Base-by-base conservation (phyloP, 1,140 invertebrate species). In the Pseudomyrmex dendroicus region DNA sequence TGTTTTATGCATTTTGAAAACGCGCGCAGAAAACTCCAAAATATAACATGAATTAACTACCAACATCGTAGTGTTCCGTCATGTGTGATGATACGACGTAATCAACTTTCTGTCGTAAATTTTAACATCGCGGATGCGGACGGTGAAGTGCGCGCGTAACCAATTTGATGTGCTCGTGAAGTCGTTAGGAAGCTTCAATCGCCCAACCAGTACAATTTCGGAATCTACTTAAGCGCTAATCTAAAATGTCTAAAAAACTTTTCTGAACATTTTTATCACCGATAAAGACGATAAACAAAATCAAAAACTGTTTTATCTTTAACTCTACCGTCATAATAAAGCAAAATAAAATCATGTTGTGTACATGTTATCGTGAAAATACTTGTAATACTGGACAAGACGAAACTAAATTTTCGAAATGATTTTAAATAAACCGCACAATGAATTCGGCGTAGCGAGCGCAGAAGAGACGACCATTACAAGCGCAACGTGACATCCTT, bases 1-100 rank as follows among this genome's bases (percentile, higher is more conserved):
- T 59, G 54, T 80, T 68, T 78, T 68, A 57, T 48, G 44, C 46
- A 72, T 70, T 80, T 80, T 48, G 17, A 54, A 70, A 78, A 74
- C 48, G 25, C 9, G 50, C 50, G 50, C 25, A 13, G 17, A 61
- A 57, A 59, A 80, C 48, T 59, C 12, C 0, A 57, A 61, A 57
- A 57, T 59, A 2, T 57, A 56, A 46, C 17, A 15, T 15, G 50
- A 77, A 25, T 46, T 17, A 64, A 64, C 12, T 35, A 54, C 25
- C 7, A 64, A n/a, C n/a, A n/a, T 62, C 56, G n/a, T 13, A 52
- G 57, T 48, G 22, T 22, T 5, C 12, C 35, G 1, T 2, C 22
- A 59, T 59, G 35, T 2, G 15, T 10, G 57, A 10, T 20, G n/a
- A 59, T 9, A 17, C 12, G 48, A 35, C 13, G 25, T 52, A 66